phyloP scores from a whole-genome alignment of 2,113 vertebrate genomes.

The Macrotus californicus region DNA sequence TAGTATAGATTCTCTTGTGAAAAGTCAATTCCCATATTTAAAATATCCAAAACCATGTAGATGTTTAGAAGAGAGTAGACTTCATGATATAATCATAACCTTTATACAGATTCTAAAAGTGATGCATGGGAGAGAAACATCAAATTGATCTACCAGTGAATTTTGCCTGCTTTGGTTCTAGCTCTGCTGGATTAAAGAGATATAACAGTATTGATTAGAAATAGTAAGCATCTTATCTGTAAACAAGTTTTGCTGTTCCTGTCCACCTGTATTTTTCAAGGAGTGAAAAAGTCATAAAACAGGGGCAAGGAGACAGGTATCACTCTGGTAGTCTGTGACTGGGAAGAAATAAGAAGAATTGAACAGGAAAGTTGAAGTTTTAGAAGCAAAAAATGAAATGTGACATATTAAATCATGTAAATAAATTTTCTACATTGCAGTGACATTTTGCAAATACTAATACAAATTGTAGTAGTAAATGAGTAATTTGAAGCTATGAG shows the following conservation, averaged over 20 bases:
- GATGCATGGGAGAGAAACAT: slow-evolving; percentile 59
- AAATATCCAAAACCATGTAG: slow-evolving; percentile 71
- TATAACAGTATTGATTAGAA: slow-evolving; percentile 72
- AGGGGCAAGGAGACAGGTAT: neutral
- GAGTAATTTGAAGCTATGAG: neutral
- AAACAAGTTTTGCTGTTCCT: slow-evolving; percentile 66
- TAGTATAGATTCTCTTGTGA: slow-evolving; percentile 70
- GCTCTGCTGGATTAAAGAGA: slow-evolving; percentile 63
- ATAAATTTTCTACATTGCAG: neutral
- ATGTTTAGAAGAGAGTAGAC: slow-evolving; percentile 68
- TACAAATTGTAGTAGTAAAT: neutral
- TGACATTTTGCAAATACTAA: neutral
- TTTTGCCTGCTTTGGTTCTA: slow-evolving; percentile 61
- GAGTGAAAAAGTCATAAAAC: neutral
- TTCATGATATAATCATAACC: slow-evolving; percentile 73
- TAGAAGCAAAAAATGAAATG: neutral
- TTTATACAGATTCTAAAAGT: slow-evolving; percentile 71
- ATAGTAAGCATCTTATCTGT: slow-evolving; percentile 65
- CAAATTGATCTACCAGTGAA: slow-evolving; percentile 75
- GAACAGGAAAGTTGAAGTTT: neutral
- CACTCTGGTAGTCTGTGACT: neutral
- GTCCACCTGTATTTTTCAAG: slow-evolving; percentile 54
- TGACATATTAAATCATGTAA: neutral
- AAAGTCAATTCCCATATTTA: slow-evolving; percentile 76
- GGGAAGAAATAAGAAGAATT: neutral